phyloP scores from a whole-genome alignment of 2,888 invertebrate species.

The Elmis aenea region DNA sequence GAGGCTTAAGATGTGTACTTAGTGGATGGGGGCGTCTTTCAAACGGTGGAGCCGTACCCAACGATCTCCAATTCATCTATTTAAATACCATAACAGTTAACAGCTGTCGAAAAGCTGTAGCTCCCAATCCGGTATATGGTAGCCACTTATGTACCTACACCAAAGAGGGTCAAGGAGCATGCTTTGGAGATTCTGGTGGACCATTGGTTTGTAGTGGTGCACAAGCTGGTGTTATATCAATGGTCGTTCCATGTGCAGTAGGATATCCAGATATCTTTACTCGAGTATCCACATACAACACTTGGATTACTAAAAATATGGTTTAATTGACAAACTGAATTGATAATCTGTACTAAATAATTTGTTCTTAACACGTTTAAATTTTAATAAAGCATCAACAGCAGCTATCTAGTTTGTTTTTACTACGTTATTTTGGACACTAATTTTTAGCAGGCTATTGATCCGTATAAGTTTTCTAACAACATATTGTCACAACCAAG shows the following conservation, averaged over 20 bases:
- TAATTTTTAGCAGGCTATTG: too few species aligned
- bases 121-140: constrained; percentile 41
- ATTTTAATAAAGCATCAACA: too few species aligned
- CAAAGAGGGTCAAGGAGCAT: constrained; percentile 55
- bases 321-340: too few species aligned
- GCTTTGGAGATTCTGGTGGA: constrained; percentile 46
- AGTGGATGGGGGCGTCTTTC: constrained; percentile 60
- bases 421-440: too few species aligned
- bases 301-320: too few species aligned
- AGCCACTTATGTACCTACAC: constrained; percentile 59
- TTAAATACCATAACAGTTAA: constrained; percentile 49
- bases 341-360: too few species aligned
- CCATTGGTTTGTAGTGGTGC: constrained; percentile 17
- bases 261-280: too few species aligned
- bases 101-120: constrained; percentile 47
- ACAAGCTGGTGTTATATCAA: constrained; percentile 17
- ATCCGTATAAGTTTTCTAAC: too few species aligned
- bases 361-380: too few species aligned
- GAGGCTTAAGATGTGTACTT: constrained; percentile 50
- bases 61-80: constrained; percentile 53
- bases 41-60: constrained; percentile 53
- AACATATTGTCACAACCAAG: too few species aligned
- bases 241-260: constrained; percentile 15
- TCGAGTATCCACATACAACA: too few species aligned
- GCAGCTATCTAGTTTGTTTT: too few species aligned